A percentile compares a stretch with the other conserved stretches of the same genome.
Evolutionary conservation across 2,888 invertebrate species (phyloP).

Genomic region (Unio delphinus): DNA sequence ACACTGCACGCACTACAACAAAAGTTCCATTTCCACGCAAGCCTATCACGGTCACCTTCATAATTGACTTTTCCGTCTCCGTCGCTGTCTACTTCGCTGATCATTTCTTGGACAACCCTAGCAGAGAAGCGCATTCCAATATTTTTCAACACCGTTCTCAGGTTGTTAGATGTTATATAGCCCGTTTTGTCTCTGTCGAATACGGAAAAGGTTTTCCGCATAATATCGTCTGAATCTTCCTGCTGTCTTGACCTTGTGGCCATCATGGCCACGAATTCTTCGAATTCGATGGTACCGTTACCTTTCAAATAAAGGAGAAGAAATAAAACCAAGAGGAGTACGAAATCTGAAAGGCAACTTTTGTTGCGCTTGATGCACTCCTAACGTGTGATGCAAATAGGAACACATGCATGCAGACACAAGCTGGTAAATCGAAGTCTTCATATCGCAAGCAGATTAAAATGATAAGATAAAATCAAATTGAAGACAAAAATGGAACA

Average conservation of each 20-base stretch:
- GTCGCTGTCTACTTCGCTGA: slow-evolving; percentile 24
- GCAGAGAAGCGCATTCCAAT: slow-evolving; percentile 30
- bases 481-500: too few relatives aligned
- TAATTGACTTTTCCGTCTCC: slow-evolving; percentile 27
- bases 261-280: slow-evolving; percentile 40
- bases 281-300: slow-evolving; percentile 38
- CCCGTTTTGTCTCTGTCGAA: slow-evolving; percentile 28
- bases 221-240: slow-evolving; percentile 7
- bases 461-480: too few relatives aligned
- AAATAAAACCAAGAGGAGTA: too few relatives aligned
- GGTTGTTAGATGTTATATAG: slow-evolving; percentile 18
- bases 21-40: too few relatives aligned
- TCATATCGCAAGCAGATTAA: too few relatives aligned
- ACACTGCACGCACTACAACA: too few relatives aligned
- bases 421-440: too few relatives aligned
- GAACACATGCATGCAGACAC: too few relatives aligned
- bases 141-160: slow-evolving; percentile 24
- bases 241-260: neutral
- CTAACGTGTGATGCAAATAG: too few relatives aligned
- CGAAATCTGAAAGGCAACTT: too few relatives aligned
- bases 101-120: slow-evolving; percentile 26
- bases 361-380: too few relatives aligned
- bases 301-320: slow-evolving; percentile 9
- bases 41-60: slow-evolving; percentile 14
- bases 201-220: slow-evolving; percentile 25